These are phyloP conservation scores for Bagarius yarrelli DNA, from an alignment of 2,113 vertebrate genomes.

Conservation along the genomic window DNA sequence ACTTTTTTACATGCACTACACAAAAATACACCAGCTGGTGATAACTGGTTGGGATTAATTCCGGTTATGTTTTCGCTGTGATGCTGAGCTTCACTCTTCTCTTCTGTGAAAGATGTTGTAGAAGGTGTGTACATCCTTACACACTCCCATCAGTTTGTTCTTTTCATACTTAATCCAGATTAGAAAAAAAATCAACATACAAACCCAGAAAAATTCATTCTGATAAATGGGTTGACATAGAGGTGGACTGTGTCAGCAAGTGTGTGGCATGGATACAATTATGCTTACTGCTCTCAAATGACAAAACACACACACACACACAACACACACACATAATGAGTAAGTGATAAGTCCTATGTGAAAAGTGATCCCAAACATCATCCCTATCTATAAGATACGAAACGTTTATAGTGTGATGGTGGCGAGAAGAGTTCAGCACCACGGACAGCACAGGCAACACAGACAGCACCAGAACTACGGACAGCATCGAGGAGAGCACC, in stretches of 20 bases:
- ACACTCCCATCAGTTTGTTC: background rate
- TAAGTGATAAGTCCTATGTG: background rate
- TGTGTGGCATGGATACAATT: background rate
- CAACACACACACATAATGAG: background rate
- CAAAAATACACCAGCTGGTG: too few species aligned
- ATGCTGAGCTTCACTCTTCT: too few species aligned
- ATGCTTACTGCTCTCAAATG: background rate
- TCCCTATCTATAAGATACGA: background rate
- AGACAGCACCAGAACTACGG: conserved; percentile 5
- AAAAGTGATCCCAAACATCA: conserved; percentile 10
- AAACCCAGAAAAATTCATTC: background rate
- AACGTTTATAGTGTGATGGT: background rate
- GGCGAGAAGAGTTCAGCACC: conserved; percentile 3
- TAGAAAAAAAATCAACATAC: background rate
- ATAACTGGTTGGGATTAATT: too few species aligned
- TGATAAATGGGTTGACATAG: background rate
- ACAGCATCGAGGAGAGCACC: conserved; percentile 38
- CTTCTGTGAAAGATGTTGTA: too few species aligned
- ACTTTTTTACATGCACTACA: too few species aligned
- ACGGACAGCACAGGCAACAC: background rate
- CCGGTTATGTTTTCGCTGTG: too few species aligned
- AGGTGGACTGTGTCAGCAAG: conserved; percentile 8
- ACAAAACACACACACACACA: too few species aligned
- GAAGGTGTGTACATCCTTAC: background rate
- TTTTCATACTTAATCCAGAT: background rate